Percentiles rank a stretch among this genome's conserved stretches.
These are phyloP conservation scores for Pogonognathellus flavescens DNA, from an alignment of 1,140 invertebrate genomes.

Conservation along the genomic window DNA sequence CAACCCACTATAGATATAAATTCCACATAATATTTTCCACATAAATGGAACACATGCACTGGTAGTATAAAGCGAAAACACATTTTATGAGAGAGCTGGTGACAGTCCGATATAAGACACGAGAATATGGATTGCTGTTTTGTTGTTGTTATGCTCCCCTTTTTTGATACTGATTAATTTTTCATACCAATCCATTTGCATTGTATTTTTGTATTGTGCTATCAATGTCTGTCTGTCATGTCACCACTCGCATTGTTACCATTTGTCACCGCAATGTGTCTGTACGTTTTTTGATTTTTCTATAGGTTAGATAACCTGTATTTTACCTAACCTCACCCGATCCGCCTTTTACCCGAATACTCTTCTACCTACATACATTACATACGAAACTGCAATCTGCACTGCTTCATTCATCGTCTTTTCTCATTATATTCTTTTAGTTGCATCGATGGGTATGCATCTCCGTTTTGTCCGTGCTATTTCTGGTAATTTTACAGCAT, in stretches of 20 bases:
- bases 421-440: slow-evolving; percentile 63
- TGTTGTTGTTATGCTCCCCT: no score
- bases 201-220: background rate
- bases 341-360: background rate
- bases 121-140: no score
- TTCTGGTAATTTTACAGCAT: slow-evolving; percentile 64
- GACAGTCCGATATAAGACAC: no score
- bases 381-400: slow-evolving; percentile 49
- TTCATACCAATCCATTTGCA: background rate
- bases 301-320: no score
- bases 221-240: slow-evolving; percentile 4
- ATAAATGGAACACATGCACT: no score
- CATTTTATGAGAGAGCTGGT: no score
- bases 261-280: no score
- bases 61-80: no score
- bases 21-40: no score
- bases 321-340: no score
- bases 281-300: no score
- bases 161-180: background rate
- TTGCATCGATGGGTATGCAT: slow-evolving; percentile 67
- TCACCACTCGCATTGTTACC: background rate
- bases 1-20: no score
- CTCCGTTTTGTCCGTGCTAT: slow-evolving; percentile 66
- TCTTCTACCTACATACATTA: background rate
- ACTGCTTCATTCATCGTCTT: slow-evolving; percentile 49